Conservation (phyloP, 2,797 vertebrate genomes). For the Lagorchestes hirsutus region DNA sequence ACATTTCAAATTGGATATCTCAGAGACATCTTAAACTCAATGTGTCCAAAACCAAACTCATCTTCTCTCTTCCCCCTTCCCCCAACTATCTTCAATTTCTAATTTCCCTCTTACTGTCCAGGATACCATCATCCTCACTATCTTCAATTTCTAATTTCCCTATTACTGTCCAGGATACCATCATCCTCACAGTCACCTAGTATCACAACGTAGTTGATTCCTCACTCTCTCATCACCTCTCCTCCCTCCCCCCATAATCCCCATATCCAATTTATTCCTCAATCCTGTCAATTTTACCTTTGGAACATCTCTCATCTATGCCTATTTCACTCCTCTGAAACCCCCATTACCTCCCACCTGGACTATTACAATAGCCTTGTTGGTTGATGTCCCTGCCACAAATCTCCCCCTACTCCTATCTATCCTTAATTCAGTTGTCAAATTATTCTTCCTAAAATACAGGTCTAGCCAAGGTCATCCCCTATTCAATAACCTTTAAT, state of each 20-base stretch:
- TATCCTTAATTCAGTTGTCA: not conserved
- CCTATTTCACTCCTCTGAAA: not conserved
- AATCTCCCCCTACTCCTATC: not conserved
- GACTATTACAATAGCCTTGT: not conserved
- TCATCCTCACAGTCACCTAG: not conserved
- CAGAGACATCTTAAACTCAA: not conserved
- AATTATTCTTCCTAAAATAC: not conserved
- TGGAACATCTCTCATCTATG: not conserved
- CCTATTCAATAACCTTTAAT: not conserved
- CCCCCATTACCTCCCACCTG: not conserved
- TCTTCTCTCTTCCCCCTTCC: not conserved
- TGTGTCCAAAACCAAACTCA: not conserved
- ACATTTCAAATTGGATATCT: not conserved
- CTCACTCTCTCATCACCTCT: not conserved
- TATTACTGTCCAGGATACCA: not conserved
- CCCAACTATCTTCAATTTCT: not conserved
- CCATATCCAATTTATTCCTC: not conserved
- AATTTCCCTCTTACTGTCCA: not conserved
- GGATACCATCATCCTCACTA: not conserved
- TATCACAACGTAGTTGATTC: not conserved
- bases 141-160: not conserved
- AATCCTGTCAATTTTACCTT: not conserved
- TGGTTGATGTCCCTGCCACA: not conserved
- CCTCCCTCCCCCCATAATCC: not conserved
- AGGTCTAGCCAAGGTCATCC: not conserved